Percentiles rank a stretch among this genome's conserved stretches.
phyloP scores from a whole-genome alignment of 2,888 invertebrate genomes.

The Eudasyphora cyanicolor region DNA sequence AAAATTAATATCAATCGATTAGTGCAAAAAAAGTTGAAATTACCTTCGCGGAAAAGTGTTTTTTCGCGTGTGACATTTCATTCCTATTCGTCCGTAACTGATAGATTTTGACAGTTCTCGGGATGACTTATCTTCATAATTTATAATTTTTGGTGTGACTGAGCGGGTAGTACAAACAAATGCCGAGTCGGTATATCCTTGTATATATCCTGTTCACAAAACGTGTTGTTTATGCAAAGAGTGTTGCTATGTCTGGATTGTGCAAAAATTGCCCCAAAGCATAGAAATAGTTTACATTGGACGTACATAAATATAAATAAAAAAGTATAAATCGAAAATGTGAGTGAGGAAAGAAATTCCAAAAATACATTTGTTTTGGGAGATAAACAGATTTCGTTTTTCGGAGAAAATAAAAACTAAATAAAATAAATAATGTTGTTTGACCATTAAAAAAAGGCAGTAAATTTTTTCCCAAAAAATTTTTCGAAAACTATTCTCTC shows the following conservation, averaged over 20 bases:
- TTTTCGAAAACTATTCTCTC: not conserved
- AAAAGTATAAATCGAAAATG: conserved; percentile 19
- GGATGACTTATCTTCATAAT: no score
- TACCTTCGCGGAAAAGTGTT: no score
- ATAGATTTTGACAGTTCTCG: no score
- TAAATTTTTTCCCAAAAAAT: conserved; percentile 41
- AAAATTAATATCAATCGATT: no score
- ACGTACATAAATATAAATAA: conserved; percentile 47
- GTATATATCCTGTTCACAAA: conserved; percentile 46
- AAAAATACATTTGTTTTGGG: conserved; percentile 60
- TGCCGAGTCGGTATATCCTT: conserved; percentile 8
- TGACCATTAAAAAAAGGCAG: not conserved
- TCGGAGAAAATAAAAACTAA: conserved; percentile 41
- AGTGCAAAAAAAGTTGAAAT: no score
- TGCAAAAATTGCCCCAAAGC: conserved; percentile 61
- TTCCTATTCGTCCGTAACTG: no score
- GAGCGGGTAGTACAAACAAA: conserved; percentile 24
- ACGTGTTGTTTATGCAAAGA: conserved; percentile 47
- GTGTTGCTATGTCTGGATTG: conserved; percentile 59
- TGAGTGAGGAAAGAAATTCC: conserved; percentile 15
- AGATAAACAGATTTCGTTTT: conserved; percentile 57
- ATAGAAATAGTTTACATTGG: conserved; percentile 62
- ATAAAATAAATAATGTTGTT: not conserved
- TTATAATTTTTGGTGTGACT: no score
- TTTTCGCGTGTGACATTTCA: no score